Conservation (phyloP, 1,140 invertebrate species). For the Euwallacea similis region DNA sequence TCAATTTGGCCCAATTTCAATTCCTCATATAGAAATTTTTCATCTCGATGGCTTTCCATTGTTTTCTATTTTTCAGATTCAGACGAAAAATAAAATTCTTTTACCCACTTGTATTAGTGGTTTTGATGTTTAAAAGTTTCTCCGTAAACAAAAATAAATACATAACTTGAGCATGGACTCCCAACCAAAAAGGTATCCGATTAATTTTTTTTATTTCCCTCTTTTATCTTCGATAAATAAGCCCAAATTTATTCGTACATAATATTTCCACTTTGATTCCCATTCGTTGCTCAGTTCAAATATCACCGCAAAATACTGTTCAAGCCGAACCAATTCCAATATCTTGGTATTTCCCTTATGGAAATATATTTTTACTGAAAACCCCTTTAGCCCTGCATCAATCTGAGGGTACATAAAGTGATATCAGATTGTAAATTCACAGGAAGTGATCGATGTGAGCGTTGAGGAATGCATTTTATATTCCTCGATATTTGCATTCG, state of each 20-base stretch:
- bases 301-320: not conserved
- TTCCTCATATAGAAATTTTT: not conserved
- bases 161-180: too few relatives aligned
- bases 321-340: not conserved
- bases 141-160: too few relatives aligned
- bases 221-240: too few relatives aligned
- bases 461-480: too few relatives aligned
- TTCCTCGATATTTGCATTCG: too few relatives aligned
- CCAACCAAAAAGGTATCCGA: too few relatives aligned
- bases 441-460: constrained; percentile 1
- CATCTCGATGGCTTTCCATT: not conserved
- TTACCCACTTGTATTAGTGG: too few relatives aligned
- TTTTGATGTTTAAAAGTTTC: too few relatives aligned
- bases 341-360: constrained; percentile 3
- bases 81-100: too few relatives aligned
- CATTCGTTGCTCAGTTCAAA: not conserved
- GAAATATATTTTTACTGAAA: constrained; percentile 2
- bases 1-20: constrained; percentile 10
- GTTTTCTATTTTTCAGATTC: not conserved
- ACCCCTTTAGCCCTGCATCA: constrained; percentile 1
- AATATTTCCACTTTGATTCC: too few relatives aligned
- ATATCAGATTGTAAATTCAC: constrained; percentile 3
- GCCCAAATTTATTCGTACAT: too few relatives aligned
- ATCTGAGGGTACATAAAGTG: not conserved
- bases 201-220: too few relatives aligned